Base-by-base conservation (phyloP, 1,140 invertebrate genomes). In the Hyles euphorbiae region DNA sequence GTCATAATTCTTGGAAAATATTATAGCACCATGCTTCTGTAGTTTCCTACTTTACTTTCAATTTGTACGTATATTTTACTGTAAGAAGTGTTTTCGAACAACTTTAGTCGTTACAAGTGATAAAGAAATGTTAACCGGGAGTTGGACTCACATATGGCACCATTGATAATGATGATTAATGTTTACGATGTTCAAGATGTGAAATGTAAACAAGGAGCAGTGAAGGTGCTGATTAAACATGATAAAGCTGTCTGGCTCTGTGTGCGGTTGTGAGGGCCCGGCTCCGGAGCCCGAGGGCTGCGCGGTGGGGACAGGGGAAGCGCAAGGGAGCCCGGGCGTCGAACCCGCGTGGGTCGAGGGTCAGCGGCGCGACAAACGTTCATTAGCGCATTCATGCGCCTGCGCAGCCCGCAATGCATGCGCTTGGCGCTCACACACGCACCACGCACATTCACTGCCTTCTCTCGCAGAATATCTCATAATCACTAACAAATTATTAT, bases 321-420 rank as follows among this genome's bases (percentile, higher is more conserved):
- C 22, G 34, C 34, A 22, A 22, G 22, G 22, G 60, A 12, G 53
- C 34, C 33, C 71, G 79, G 76, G 60, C 82, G 70, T 76, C 74
- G 81, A 87, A 79, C 84, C 68, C 72, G 78, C 78, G 78, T 80
- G 82, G 82, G 84, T 87, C 84, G 82, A 70, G 82, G 84, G 84
- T 85, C 81, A 83, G 73, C 74, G 64, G 70, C 74, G 75, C 78
- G 79, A 83, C 80, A 79, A 66, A 73, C 79, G 71, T 79, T 83
- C 79, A 83, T 83, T 83, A 83, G 74, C 61, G 76, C 72, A 70
- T 72, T 73, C 70, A 63, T 76, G 77, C 76, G 72, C 76, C 51
- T 58, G 76, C 78, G 77, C 64, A 76, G 36, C 36, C 36, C 36
- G 8, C 8, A 40, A 8, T 40, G 36, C 36, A 40, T 40, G 5